These are phyloP conservation scores for Columbina picui DNA, from an alignment of 2,113 vertebrate genomes.

Conservation along the genomic window DNA sequence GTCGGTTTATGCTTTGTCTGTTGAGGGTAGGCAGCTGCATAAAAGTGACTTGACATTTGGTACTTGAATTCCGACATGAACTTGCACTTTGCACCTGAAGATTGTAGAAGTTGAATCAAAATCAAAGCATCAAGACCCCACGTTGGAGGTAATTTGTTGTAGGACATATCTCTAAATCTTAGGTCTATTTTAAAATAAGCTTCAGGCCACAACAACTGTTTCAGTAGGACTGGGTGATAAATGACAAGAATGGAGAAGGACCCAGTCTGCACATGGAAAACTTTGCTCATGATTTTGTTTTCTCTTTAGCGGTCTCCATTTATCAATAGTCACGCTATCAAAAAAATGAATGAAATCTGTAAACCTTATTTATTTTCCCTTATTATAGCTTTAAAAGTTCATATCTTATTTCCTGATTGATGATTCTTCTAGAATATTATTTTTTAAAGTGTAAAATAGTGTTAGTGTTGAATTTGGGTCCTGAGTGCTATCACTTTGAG, in stretches of 20 bases:
- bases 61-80: background rate
- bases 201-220: background rate
- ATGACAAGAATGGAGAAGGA: background rate
- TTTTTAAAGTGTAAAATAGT: background rate
- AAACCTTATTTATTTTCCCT: background rate
- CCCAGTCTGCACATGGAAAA: background rate
- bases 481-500: background rate
- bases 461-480: background rate
- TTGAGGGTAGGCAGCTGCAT: background rate
- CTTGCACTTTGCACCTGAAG: background rate
- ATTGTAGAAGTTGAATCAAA: background rate
- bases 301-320: background rate
- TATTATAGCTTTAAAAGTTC: background rate
- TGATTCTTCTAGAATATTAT: background rate
- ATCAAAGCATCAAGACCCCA: background rate
- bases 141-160: background rate
- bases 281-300: background rate
- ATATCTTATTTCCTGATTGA: background rate
- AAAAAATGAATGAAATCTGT: background rate
- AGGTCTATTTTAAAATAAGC: background rate
- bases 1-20: background rate
- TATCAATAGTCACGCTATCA: background rate
- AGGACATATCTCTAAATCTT: background rate
- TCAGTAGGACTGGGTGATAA: background rate
- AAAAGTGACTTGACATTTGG: background rate